Evolutionary conservation across 2,113 vertebrate genomes (phyloP), one percentile per base, ranked within the genome.

Genomic region (Procavia capensis): DNA sequence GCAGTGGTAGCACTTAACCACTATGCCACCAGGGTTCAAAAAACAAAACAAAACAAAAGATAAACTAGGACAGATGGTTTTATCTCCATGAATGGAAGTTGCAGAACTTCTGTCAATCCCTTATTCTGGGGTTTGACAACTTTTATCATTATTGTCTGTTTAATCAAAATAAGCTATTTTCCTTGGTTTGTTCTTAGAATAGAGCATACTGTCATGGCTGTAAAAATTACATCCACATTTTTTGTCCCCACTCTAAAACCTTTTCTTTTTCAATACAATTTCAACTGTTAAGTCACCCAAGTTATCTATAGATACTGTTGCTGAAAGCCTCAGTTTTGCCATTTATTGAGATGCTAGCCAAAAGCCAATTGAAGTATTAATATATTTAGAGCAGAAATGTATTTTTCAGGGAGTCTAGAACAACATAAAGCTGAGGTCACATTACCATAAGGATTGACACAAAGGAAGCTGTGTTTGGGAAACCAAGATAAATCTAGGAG

Each of bases 351-450:
- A 91, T 97, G 88, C 89, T 96, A n/a, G n/a, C n/a, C n/a, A n/a
- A n/a, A n/a, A n/a, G n/a, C n/a, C n/a, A 83, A 8, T 94, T 97
- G 95, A 95, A 98, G 95, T 98, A 88, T 92, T 95, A 95, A 94
- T 96, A 54, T 97, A 96, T 97, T 98, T 97, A 96, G 97, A 96
- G 95, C 79, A 98, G 96, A 98, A 98, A 94, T 94, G 95, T 96
- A 24, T 97, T 94, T 96, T 97, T 97, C 98, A 98, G 96, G 91
- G 97, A 96, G 88, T 94, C 95, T 98, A 98, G 96, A 97, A 78
- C 96, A 97, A 96, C 96, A 98, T 97, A 98, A 97, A 98, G 97
- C 97, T 97, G 97, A 98, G 97, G 96, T 98, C 97, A 97, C 96
- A 97, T 57, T 92, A 27, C 93, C 61, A n/a, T 95, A 97, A 96